Evolutionary conservation across 2,888 invertebrate genomes (phyloP).

Genomic region (Drosophila birchii): DNA sequence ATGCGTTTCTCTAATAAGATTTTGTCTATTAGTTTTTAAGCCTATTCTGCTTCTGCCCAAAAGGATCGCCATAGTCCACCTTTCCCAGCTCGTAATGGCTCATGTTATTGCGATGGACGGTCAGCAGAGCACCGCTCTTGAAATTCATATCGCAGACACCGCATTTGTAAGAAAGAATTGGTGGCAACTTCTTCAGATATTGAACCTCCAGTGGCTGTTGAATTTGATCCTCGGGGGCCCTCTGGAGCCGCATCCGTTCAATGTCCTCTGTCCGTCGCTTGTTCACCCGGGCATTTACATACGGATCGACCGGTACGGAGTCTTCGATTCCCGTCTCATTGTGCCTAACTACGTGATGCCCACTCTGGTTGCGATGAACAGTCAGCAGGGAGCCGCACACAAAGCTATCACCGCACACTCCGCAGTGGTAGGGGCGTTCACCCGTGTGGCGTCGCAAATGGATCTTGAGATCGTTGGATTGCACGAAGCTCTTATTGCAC

Average conservation of each 20-base stretch:
- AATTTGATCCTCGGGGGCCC: slow-evolving; percentile 20
- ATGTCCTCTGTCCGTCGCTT: slow-evolving; percentile 62
- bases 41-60: slow-evolving; percentile 45
- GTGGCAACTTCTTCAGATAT: background rate
- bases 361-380: slow-evolving; percentile 87
- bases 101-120: slow-evolving; percentile 68
- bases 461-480: slow-evolving; percentile 90
- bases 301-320: slow-evolving; percentile 63
- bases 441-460: slow-evolving; percentile 90
- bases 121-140: slow-evolving; percentile 62
- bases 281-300: slow-evolving; percentile 79
- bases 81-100: slow-evolving; percentile 56
- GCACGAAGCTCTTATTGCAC: slow-evolving; percentile 86
- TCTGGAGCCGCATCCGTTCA: slow-evolving; percentile 51
- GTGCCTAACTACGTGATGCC: slow-evolving; percentile 83
- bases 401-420: slow-evolving; percentile 88
- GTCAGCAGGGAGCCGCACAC: slow-evolving; percentile 88
- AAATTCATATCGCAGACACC: slow-evolving; percentile 57
- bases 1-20: too few species aligned
- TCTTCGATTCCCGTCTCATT: slow-evolving; percentile 17
- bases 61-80: slow-evolving; percentile 58
- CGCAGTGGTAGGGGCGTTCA: slow-evolving; percentile 88
- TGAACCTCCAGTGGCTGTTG: background rate
- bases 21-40: background rate
- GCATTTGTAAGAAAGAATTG: slow-evolving; percentile 49